Base-by-base conservation (phyloP, 2,113 vertebrate species). In the Columba janthina region DNA sequence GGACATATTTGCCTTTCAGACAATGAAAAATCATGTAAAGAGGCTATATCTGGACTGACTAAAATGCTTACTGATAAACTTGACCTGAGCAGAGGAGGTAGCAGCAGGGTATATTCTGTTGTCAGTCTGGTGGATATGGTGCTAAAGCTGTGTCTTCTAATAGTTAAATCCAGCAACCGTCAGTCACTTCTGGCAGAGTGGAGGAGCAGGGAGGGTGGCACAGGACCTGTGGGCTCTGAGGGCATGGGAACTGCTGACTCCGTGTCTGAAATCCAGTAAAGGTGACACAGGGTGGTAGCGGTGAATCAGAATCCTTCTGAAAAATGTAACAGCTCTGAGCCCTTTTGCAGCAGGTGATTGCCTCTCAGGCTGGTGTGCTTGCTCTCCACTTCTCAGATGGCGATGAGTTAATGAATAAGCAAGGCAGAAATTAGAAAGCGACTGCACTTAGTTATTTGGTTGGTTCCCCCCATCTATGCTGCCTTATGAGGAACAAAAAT, bases 121-220 rank as follows among this genome's bases (percentile, higher is more conserved):
- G 95, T 97, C 20, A 87, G 94, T 17, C 74, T 97, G 56, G 89
- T 96, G 58, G 97, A 97, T 50, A 97, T 93, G 2, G 97, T 96
- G 64, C 96, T 96, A 95, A 98, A 97, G 79, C 8, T 97, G 48
- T 97, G 96, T 81, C 92, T 97, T 89, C 91, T 90, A 42, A 94
- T 93, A 57, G 95, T 95, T 80, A 97, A 97, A 88, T 97, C 95
- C 84, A 97, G 96, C 69, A 97, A 94, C 72, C 53, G 75, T 21
- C 61, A 92, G 51, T 88, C 94, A 36, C 82, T 93, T 29, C 72
- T 97, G 48, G 77, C 82, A 69, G 96, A 97, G 21, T 75, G 87
- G 14, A 88, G 60, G 56, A 92, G 91, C 1, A 85, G 85, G 38
- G 91, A 96, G 10, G 74, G 88, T 36, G 86, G 69, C 64, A 32